phyloP scores from a whole-genome alignment of 2,888 invertebrate species.

The Ditula angustiorana region DNA sequence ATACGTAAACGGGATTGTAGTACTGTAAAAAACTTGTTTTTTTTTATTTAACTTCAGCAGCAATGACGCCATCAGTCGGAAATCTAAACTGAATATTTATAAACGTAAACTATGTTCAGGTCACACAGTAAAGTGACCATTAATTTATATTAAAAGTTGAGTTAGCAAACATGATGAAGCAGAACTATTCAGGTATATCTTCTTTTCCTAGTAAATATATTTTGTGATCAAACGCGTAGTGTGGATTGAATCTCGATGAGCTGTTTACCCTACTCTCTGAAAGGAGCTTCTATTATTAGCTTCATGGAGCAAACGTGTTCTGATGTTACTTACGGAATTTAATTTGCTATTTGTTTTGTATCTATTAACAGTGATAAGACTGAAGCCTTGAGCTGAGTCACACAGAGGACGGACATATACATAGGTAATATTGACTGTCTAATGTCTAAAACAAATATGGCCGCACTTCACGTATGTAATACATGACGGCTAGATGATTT shows the following conservation, averaged over 20 bases:
- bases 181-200: neutral
- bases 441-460: constrained; percentile 71
- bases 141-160: neutral
- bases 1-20: neutral
- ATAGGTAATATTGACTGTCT: constrained; percentile 61
- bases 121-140: no score
- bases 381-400: constrained; percentile 58
- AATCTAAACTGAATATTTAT: neutral
- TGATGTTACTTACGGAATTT: constrained; percentile 30
- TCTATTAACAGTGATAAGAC: constrained; percentile 46
- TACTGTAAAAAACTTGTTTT: neutral
- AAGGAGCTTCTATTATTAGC: constrained; percentile 25
- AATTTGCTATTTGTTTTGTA: constrained; percentile 41
- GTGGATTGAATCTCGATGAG: constrained; percentile 24
- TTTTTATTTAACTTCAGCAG: neutral
- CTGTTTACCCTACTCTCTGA: constrained; percentile 21
- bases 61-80: neutral
- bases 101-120: neutral
- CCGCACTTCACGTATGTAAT: constrained; percentile 57
- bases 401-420: constrained; percentile 59
- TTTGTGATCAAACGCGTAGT: constrained; percentile 15
- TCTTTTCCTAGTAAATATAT: neutral
- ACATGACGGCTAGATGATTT: constrained; percentile 36
- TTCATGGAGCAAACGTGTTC: neutral
- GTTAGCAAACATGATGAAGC: neutral